A percentile compares a stretch with the other conserved stretches of the same genome.
These are phyloP conservation scores for Prunella himalayana DNA, from an alignment of 2,113 vertebrate genomes.

Conservation along the genomic window DNA sequence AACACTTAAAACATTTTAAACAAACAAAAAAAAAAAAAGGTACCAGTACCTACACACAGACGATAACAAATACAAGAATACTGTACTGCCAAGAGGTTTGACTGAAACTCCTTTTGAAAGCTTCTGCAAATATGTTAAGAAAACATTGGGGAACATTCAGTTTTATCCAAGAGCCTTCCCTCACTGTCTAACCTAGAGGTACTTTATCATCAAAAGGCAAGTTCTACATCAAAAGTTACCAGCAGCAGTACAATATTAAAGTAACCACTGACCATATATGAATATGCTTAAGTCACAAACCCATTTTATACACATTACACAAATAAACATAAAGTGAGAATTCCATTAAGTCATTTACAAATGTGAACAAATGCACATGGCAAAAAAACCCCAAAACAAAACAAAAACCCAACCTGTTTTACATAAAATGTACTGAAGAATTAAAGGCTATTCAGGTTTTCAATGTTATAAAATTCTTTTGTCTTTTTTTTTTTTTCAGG, in stretches of 20 bases:
- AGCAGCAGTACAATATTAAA: constrained; percentile 91
- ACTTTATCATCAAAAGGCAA: constrained; percentile 76
- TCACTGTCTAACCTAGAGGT: constrained; percentile 68
- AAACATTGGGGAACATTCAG: constrained; percentile 73
- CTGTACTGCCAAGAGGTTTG: constrained; percentile 91
- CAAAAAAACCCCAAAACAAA: constrained; percentile 71
- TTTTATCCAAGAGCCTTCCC: constrained; percentile 63
- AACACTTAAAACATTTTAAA: constrained; percentile 91
- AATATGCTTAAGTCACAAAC: constrained; percentile 88
- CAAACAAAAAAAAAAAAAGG: constrained; percentile 73
- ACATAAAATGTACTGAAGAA: constrained; percentile 79
- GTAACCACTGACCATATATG: constrained; percentile 85
- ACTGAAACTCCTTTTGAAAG: constrained; percentile 79
- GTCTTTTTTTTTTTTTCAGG: constrained; percentile 83
- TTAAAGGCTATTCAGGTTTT: constrained; percentile 84
- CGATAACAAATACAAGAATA: constrained; percentile 87
- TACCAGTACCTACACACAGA: constrained; percentile 98
- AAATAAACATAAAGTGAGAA: constrained; percentile 84
- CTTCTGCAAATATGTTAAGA: constrained; percentile 75
- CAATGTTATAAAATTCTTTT: constrained; percentile 82
- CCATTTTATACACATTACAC: constrained; percentile 85
- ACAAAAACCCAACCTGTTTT: constrained; percentile 67
- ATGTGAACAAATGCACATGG: constrained; percentile 86
- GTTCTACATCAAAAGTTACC: constrained; percentile 78
- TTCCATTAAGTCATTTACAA: constrained; percentile 85